These are phyloP conservation scores for Isoperla grammatica DNA, from an alignment of 2,888 invertebrate species.

Conservation along the genomic window DNA sequence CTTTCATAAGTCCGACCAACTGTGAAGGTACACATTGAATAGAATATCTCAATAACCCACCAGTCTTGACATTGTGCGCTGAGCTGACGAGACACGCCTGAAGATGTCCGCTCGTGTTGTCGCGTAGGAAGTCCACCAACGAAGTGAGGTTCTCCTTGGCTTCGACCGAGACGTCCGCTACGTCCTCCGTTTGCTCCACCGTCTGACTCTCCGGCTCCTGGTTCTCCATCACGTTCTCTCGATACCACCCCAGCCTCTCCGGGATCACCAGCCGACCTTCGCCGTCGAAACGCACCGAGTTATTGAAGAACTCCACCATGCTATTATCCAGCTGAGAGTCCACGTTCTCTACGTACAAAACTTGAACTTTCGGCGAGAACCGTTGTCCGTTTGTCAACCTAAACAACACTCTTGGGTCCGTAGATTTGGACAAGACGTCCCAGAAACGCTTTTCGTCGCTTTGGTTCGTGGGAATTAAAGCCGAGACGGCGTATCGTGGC, in stretches of 20 bases:
- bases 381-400: conserved; percentile 19
- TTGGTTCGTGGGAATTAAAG: neutral
- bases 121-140: conserved; percentile 29
- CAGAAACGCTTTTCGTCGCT: too few relatives aligned
- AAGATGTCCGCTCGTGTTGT: conserved; percentile 16
- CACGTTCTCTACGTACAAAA: conserved; percentile 37
- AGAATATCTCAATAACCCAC: too few relatives aligned
- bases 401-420: conserved; percentile 25
- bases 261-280: conserved; percentile 31
- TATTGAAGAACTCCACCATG: conserved; percentile 28
- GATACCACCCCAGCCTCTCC: conserved; percentile 36
- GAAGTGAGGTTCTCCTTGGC: conserved; percentile 22
- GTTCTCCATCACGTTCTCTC: conserved; percentile 32
- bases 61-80: too few relatives aligned
- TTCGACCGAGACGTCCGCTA: conserved; percentile 21
- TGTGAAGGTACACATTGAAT: too few relatives aligned
- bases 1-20: too few relatives aligned
- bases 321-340: conserved; percentile 33
- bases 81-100: conserved; percentile 6
- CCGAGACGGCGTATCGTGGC: neutral
- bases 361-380: conserved; percentile 32
- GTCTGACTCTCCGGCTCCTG: conserved; percentile 29
- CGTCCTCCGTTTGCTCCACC: conserved; percentile 19
- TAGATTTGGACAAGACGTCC: neutral
- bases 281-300: conserved; percentile 22